phyloP scores from a whole-genome alignment of 2,888 invertebrate genomes.

The Nomada goodeniana region DNA sequence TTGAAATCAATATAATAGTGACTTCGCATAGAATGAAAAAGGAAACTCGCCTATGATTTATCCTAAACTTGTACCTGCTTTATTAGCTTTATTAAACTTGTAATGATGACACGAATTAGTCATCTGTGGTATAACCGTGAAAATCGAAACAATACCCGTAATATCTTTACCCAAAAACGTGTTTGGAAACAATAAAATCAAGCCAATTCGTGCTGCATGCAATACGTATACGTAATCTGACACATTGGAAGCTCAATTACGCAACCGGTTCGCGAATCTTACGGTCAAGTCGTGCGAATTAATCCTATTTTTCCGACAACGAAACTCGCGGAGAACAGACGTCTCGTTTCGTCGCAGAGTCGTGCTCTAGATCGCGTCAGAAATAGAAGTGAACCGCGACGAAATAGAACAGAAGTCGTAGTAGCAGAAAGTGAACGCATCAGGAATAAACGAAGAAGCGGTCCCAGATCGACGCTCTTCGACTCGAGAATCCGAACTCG shows the following conservation, averaged over 20 bases:
- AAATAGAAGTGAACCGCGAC: not conserved
- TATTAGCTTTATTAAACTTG: too few relatives aligned
- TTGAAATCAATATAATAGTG: too few relatives aligned
- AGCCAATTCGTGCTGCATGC: constrained; percentile 35
- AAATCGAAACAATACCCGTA: not conserved
- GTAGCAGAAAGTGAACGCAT: not conserved
- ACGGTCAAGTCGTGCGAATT: constrained; percentile 29
- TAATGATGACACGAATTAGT: too few relatives aligned
- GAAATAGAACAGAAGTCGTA: not conserved
- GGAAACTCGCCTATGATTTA: too few relatives aligned
- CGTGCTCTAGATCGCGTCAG: not conserved
- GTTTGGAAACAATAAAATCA: constrained; percentile 12
- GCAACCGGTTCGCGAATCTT: constrained; percentile 13
- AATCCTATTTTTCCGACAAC: not conserved
- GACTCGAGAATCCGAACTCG: not conserved
- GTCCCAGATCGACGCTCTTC: not conserved
- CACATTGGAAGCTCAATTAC: constrained; percentile 31
- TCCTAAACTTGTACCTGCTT: too few relatives aligned
- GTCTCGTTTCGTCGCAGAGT: not conserved
- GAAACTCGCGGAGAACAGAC: constrained; percentile 9
- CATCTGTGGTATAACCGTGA: not conserved
- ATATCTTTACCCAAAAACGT: not conserved
- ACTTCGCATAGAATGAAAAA: too few relatives aligned
- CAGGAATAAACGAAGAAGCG: not conserved
- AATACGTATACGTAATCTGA: constrained; percentile 40